Percentiles rank a stretch among this genome's conserved stretches.
Conservation (phyloP, 2,888 invertebrate species). For the Eristalis pertinax region DNA sequence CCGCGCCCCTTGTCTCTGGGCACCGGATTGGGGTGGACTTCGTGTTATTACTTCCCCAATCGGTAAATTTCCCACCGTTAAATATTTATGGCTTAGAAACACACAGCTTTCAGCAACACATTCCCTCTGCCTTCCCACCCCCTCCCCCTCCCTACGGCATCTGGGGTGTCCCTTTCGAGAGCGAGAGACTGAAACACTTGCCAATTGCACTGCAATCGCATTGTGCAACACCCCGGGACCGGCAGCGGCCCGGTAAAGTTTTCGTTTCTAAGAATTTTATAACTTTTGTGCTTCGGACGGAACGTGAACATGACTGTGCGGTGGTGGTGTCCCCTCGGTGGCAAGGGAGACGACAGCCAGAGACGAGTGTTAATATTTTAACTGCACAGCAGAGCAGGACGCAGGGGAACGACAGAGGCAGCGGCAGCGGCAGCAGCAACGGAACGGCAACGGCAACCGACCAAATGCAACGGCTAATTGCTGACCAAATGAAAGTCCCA, state of each 20-base stretch:
- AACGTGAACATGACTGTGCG: conserved; percentile 32
- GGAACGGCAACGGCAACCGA: conserved; percentile 47
- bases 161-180: background rate
- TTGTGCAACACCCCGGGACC: conserved; percentile 24
- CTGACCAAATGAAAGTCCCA: conserved; percentile 72
- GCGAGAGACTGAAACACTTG: conserved; percentile 10
- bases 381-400: conserved; percentile 40
- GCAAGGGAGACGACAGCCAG: background rate
- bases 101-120: conserved; percentile 67
- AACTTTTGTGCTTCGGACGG: conserved; percentile 57
- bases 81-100: conserved; percentile 75
- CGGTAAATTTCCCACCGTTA: conserved; percentile 77
- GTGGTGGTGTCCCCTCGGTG: conserved; percentile 19
- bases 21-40: background rate
- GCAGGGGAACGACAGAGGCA: background rate
- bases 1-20: background rate
- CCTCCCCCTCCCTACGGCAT: background rate
- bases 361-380: conserved; percentile 68
- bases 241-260: conserved; percentile 59
- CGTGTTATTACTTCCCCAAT: conserved; percentile 75
- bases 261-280: conserved; percentile 69
- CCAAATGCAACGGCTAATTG: conserved; percentile 70
- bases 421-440: conserved; percentile 22
- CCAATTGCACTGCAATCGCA: conserved; percentile 63
- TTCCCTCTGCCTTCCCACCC: no score